Evolutionary conservation across 2,888 invertebrate genomes (phyloP), one percentile per base, ranked within the genome.

Genomic region (Idaea aversata): DNA sequence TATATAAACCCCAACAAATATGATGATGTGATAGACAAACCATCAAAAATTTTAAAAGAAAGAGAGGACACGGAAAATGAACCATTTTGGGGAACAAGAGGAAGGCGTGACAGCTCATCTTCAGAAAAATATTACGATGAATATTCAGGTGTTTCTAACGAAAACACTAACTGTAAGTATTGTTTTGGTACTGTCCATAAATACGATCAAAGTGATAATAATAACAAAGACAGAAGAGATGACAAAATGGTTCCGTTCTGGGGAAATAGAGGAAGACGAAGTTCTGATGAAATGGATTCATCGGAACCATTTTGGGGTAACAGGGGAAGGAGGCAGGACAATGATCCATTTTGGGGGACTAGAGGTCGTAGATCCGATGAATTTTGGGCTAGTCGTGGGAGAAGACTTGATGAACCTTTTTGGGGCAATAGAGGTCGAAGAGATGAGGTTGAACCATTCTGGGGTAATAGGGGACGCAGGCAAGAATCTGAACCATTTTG

Each of bases 401-500:
- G 77, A 63, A 67, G 75, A 7, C 69, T 78, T 25, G 72, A 74
- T 15, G 70, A 72, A 67, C 88, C 87, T 61, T 91, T 88, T 73
- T 85, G 84, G 86, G 86, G 83, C 15, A 87, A 82, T 63, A 73
- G 85, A 63, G 89, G 93, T n/a, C 88, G 91, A 65, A 72, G 82
- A 59, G 77, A 81, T 58, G 78, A 82, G 3, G 70, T 70, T 57
- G 81, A 81, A 5, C 93, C 92, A 0, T 93, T 93, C 76, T 93
- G 93, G 93, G 93, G 92, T 1, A 93, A 90, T 67, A 81, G 93
- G 34, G 94, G 93, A 0, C 76, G 83, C 61, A 75, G 82, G 58
- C 80, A 85, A 7, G 85, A 87, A 3, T 61, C 69, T 15, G 81
- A 83, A 67, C 86, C 86, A 0, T 87, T 88, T 75, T 85, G 84